Percentiles rank a stretch among this genome's conserved stretches.
phyloP scores from a whole-genome alignment of 2,797 vertebrate species.

The Hyperoplus immaculatus region DNA sequence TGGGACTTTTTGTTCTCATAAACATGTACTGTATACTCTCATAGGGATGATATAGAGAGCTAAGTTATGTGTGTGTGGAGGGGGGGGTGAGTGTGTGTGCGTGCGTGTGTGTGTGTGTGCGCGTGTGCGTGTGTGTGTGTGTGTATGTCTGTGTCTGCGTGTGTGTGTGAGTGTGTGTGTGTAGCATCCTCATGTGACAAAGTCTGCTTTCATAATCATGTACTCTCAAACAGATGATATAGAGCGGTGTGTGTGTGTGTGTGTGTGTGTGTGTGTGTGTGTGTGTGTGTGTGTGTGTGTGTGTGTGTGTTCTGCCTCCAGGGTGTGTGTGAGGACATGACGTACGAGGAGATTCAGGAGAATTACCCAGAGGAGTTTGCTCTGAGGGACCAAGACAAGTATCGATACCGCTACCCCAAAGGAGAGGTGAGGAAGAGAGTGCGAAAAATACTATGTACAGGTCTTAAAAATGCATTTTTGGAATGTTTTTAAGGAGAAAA shows the following conservation, averaged over 20 bases:
- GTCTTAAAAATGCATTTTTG: too few relatives aligned
- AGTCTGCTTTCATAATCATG: too few relatives aligned
- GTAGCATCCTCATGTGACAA: too few relatives aligned
- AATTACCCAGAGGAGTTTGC: constrained; percentile 92
- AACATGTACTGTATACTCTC: too few relatives aligned
- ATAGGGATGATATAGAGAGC: too few relatives aligned
- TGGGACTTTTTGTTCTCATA: too few relatives aligned
- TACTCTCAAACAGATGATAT: too few relatives aligned
- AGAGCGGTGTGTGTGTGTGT: not conserved
- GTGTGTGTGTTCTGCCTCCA: constrained; percentile 48
- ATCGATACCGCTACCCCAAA: constrained; percentile 94
- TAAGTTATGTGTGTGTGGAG: too few relatives aligned
- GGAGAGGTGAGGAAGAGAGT: constrained; percentile 88
- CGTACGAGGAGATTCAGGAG: constrained; percentile 93
- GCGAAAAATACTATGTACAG: too few relatives aligned
- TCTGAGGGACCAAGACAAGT: constrained; percentile 94
- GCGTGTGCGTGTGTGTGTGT: not conserved
- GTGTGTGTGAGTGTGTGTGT: constrained; percentile 85
- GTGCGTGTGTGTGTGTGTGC: not conserved
- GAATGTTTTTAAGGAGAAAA: too few relatives aligned
- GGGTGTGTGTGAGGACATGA: constrained; percentile 94
- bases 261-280: not conserved
- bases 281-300: not conserved
- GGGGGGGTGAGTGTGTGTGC: too few relatives aligned
- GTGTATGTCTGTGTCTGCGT: constrained; percentile 61